Base-by-base conservation (phyloP, 1,140 invertebrate genomes). In the Phocides pigmalion region DNA sequence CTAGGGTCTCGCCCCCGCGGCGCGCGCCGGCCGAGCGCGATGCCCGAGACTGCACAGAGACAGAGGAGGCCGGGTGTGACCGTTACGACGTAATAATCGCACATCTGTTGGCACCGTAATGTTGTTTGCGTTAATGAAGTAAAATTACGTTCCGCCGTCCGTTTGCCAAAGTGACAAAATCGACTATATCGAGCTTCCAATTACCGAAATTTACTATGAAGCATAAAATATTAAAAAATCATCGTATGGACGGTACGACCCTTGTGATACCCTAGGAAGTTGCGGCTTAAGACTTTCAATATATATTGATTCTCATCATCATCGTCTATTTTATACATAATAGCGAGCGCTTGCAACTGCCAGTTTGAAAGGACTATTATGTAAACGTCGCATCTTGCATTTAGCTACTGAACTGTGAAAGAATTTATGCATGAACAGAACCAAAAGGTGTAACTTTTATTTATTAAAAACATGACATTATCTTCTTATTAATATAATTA, bases 11-110 rank as follows among this genome's bases (percentile, higher is more conserved):
- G n/a, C 58, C 56, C 14, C 54, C 41, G 22, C 47, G 42, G 35
- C 65, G 15, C 4, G 41, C 15, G 37, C 1, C 14, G 50, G 49
- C 63, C 63, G 37, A 11, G 4, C 35, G 5, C 20, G 20, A 22
- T 22, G 20, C 20, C 20, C 5, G 20, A 22, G 2, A 3, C 20
- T 22, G 20, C 20, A 5, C n/a, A n/a, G n/a, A n/a, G n/a, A n/a
- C n/a, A n/a, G n/a, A n/a, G n/a, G n/a, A n/a, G n/a, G n/a, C n/a
- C n/a, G n/a, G n/a, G n/a, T n/a, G n/a, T n/a, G n/a, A n/a, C n/a
- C n/a, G n/a, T n/a, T n/a, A n/a, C n/a, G n/a, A n/a, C n/a, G n/a
- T n/a, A n/a, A n/a, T n/a, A n/a, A n/a, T n/a, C n/a, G n/a, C n/a
- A n/a, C n/a, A n/a, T n/a, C n/a, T n/a, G n/a, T n/a, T n/a, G n/a